Evolutionary conservation across 2,888 invertebrate species (phyloP), one percentile per base, ranked within the genome.

Genomic region (Sesamia inferens): DNA sequence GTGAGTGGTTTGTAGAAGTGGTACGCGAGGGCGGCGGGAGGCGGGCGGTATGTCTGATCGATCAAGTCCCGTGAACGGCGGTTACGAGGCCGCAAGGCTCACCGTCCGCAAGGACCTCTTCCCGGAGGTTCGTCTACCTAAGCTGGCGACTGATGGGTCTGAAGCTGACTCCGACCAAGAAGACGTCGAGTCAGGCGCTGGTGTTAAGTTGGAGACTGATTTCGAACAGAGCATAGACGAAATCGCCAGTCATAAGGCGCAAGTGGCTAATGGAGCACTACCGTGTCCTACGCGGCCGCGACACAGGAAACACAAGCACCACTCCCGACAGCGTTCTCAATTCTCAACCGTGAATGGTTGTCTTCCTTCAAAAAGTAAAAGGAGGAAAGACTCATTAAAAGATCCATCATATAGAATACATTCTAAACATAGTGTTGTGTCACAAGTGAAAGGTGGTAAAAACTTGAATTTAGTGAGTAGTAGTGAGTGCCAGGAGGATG

Each of bases 381-480:
- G 92, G 79, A 95, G 93, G 91, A 96, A 94, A 92, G 92, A 90
- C 86, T 94, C 92, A 70, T 91, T 90, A 90, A 96, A 94, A 91
- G 91, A 90, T 87, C 93, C 92, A 79, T 91, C 91, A 48, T 92
- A 93, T 88, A 93, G 93, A 89, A 94, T 91, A 85, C 92, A 91
- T 88, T 91, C 92, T 77, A 88, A 90, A 85, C 92, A 92, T 87
- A 94, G 90, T 91, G 89, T 89, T 88, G 91, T 93, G 85, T 88
- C 90, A 79, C 92, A 92, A 93, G 94, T 95, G 93, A 94, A 94
- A 93, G 96, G 96, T 94, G 96, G 96, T 87, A 96, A 96, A 91
- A 96, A 96, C 91, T 93, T 96, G 87, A 95, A 93, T 90, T 94
- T 96, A 94, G 95, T 96, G 85, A 96, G 95, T 93, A 96, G 96